These are phyloP conservation scores for Aplodontia rufa DNA, from an alignment of 2,113 vertebrate species.

Conservation along the genomic window DNA sequence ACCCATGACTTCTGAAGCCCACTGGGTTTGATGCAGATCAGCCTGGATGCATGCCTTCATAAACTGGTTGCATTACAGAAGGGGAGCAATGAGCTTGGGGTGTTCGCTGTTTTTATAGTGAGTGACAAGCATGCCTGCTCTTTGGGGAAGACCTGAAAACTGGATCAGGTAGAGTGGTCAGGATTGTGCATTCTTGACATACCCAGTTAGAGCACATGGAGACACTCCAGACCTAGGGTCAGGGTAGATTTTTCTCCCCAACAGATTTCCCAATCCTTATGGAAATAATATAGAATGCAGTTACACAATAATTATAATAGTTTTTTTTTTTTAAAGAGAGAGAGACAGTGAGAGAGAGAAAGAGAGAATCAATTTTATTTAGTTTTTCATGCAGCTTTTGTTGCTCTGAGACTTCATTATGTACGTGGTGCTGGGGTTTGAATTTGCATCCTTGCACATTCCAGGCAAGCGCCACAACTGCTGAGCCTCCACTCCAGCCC, in stretches of 20 bases:
- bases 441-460: too few species aligned
- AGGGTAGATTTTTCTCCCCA: neutral
- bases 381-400: too few species aligned
- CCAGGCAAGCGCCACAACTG: too few species aligned
- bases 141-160: too few species aligned
- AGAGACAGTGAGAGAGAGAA: too few species aligned
- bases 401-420: too few species aligned
- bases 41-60: neutral
- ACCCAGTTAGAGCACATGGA: neutral
- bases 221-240: fast-evolving
- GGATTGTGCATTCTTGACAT: neutral
- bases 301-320: neutral
- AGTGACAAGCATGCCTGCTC: neutral
- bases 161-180: neutral
- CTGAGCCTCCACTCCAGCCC: too few species aligned
- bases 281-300: neutral
- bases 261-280: neutral
- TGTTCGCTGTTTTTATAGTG: neutral
- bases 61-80: neutral
- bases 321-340: too few species aligned
- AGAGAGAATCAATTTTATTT: too few species aligned
- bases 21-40: neutral
- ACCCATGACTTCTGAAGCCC: too few species aligned
- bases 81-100: neutral
- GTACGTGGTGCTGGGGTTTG: too few species aligned